These are phyloP conservation scores for Oreohelix idahoensis DNA, from an alignment of 1,140 invertebrate genomes.

Conservation along the genomic window DNA sequence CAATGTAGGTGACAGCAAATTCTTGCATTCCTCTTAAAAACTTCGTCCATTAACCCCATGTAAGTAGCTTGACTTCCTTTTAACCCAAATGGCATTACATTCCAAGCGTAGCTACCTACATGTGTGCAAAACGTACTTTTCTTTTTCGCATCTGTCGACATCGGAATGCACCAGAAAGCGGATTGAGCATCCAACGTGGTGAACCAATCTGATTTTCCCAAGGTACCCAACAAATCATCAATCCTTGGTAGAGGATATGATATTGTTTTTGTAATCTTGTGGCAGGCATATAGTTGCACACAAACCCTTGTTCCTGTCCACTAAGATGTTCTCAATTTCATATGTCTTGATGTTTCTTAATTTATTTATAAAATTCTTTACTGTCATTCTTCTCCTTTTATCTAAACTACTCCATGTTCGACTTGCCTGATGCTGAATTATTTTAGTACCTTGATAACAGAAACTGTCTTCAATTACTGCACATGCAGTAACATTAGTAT, in stretches of 20 bases:
- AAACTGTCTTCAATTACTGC: too few species aligned
- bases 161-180: conserved; percentile 42
- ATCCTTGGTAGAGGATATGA: conserved; percentile 75
- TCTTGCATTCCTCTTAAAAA: conserved; percentile 29
- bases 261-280: conserved; percentile 71
- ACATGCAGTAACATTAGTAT: too few species aligned
- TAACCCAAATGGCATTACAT: conserved; percentile 45
- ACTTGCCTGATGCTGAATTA: too few species aligned
- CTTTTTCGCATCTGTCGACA: conserved; percentile 29
- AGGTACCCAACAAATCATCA: conserved; percentile 62
- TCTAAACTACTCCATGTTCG: too few species aligned
- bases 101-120: conserved; percentile 43
- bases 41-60: neutral
- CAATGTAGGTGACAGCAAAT: conserved; percentile 19
- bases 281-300: too few species aligned
- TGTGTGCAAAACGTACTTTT: conserved; percentile 49
- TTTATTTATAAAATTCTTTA: too few species aligned
- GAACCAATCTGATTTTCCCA: conserved; percentile 32
- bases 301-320: too few species aligned
- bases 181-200: conserved; percentile 34
- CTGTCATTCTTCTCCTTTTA: too few species aligned
- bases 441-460: too few species aligned
- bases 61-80: conserved; percentile 36
- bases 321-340: too few species aligned
- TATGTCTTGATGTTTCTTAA: too few species aligned